These are phyloP conservation scores for Thumatha senex DNA, from an alignment of 2,888 invertebrate genomes.

Conservation along the genomic window DNA sequence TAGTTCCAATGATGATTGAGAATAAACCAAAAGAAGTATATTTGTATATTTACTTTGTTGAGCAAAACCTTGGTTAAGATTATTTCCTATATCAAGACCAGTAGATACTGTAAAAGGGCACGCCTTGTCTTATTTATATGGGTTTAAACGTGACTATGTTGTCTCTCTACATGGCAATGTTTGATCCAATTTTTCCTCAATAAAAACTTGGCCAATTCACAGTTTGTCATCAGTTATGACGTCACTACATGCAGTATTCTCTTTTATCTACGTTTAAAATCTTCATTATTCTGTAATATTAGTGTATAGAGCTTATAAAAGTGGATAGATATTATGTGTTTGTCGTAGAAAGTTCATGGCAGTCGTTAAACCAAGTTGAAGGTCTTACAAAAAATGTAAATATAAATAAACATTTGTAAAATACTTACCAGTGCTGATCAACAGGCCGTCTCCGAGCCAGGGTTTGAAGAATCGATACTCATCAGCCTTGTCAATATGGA, in stretches of 20 bases:
- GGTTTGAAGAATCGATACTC: constrained; percentile 93
- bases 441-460: constrained; percentile 92
- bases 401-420: too few species aligned
- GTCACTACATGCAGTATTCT: not conserved
- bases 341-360: too few species aligned
- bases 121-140: not conserved
- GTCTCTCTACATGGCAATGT: not conserved
- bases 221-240: constrained; percentile 9
- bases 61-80: not conserved
- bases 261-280: too few species aligned
- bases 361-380: too few species aligned
- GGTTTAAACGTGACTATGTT: not conserved
- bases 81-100: not conserved
- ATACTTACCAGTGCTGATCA: constrained; percentile 89
- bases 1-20: too few species aligned
- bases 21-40: too few species aligned
- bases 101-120: not conserved
- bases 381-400: too few species aligned
- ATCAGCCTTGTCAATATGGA: constrained; percentile 90
- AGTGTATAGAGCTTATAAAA: too few species aligned
- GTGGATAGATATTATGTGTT: too few species aligned
- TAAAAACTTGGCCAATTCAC: constrained; percentile 13
- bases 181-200: constrained; percentile 17
- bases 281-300: too few species aligned
- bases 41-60: too few species aligned